Base-by-base conservation (phyloP, 1,140 invertebrate species). In the Drosophila sp. region DNA sequence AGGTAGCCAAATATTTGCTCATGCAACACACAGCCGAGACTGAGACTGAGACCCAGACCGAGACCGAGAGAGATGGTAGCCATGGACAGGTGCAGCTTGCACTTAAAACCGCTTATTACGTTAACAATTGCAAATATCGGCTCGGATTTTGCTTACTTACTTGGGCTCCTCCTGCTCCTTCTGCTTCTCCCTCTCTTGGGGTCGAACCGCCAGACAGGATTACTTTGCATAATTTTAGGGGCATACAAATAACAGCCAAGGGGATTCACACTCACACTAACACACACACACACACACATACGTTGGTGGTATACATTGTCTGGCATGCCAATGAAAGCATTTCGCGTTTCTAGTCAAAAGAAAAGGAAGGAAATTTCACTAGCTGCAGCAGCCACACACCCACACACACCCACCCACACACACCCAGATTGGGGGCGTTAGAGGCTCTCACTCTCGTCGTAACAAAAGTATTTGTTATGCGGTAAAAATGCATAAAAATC, bases 401-500 rank as follows among this genome's bases (percentile, higher is more conserved):
- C 30, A 30, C 30, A 30, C 30, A 1, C 30, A 30, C 30, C 30
- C 30, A 30, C 30, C 1, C 30, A 30, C 73, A 54, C 74, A 60
- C 55, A 56, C 61, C 60, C 56, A 61, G 63, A 68, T 17, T 32
- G 50, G 60, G 56, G 79, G 83, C 75, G 79, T 79, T 89, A 87
- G 83, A 87, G 75, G 75, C 44, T 27, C 23, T 27, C 7, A 7
- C 44, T 27, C 23, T 27, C 44, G 0, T 7, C 25, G 71, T 70
- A 81, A 90, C 87, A 91, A 87, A 90, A 91, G 89, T 91, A 91
- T 91, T 91, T 91, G 89, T 91, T 91, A 91, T 91, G 90, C 90
- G 85, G 90, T 90, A 90, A 90, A 91, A 91, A 91, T 91, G 90
- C 85, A 91, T 91, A 91, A 91, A 91, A 91, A 91, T 91, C 90